Evolutionary conservation across 2,113 vertebrate genomes (phyloP).

Genomic region (Lanius ludovicianus): DNA sequence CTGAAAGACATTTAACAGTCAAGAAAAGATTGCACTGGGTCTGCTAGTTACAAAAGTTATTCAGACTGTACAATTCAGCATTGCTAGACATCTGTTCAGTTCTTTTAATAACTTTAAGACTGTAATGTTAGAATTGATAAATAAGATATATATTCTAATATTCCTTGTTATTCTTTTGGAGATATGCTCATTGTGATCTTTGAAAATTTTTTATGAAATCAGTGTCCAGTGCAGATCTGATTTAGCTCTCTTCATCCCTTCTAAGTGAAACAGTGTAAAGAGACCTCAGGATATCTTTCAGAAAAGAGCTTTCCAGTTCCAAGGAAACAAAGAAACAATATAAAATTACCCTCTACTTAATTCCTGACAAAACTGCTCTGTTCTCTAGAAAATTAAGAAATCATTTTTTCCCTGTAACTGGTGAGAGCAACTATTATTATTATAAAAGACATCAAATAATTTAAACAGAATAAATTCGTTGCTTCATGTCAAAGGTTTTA

Average conservation of each 20-base stretch:
- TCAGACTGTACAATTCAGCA: slow-evolving; percentile 5
- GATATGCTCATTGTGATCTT: not conserved
- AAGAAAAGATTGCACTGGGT: not conserved
- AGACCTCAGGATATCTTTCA: not conserved
- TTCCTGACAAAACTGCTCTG: not conserved
- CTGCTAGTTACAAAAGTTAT: slow-evolving; percentile 23
- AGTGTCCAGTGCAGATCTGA: not conserved
- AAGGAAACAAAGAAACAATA: not conserved
- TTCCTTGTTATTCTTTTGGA: not conserved
- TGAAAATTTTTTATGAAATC: not conserved
- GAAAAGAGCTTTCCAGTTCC: not conserved
- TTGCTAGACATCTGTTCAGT: slow-evolving; percentile 8
- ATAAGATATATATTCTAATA: not conserved
- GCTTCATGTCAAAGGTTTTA: slow-evolving; percentile 43
- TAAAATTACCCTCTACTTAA: not conserved
- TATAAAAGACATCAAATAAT: slow-evolving; percentile 40
- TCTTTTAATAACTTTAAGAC: slow-evolving; percentile 20
- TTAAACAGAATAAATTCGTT: slow-evolving; percentile 5
- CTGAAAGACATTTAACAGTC: slow-evolving; percentile 2
- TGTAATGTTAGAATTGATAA: slow-evolving; percentile 15
- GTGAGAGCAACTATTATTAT: slow-evolving; percentile 34
- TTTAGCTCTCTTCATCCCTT: not conserved
- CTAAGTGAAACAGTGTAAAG: not conserved
- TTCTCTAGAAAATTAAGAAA: slow-evolving; percentile 2
- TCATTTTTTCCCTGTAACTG: not conserved